Evolutionary conservation across 2,888 invertebrate species (phyloP).

Genomic region (Eristalis intricaria): DNA sequence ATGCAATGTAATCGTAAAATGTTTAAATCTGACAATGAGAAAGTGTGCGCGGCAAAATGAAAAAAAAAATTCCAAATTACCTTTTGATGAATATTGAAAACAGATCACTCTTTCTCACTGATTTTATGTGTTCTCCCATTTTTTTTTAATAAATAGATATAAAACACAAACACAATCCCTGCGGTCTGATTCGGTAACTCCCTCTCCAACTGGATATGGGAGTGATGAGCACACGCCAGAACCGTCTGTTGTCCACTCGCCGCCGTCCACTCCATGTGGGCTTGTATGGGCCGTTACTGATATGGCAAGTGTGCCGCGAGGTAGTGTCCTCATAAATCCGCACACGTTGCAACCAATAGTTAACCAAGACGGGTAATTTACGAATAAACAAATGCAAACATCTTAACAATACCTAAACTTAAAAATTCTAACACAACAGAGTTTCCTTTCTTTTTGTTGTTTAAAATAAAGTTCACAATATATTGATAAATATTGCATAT

Average conservation of each 20-base stretch:
- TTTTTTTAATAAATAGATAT: conserved; percentile 77
- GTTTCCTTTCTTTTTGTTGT: conserved; percentile 68
- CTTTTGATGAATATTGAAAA: conserved; percentile 63
- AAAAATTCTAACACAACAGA: conserved; percentile 67
- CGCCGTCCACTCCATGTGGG: conserved; percentile 76
- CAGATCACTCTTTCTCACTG: conserved; percentile 61
- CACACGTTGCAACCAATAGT: conserved; percentile 82
- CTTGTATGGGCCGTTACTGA: conserved; percentile 95
- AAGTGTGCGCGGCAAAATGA: conserved; percentile 47
- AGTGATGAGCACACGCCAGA: conserved; percentile 81
- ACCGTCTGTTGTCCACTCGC: conserved; percentile 77
- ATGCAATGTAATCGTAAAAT: conserved; percentile 50
- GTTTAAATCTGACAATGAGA: conserved; percentile 57
- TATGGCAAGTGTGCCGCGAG: conserved; percentile 91
- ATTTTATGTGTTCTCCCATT: conserved; percentile 70
- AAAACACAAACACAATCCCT: conserved; percentile 82
- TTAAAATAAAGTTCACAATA: conserved; percentile 63
- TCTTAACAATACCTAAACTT: conserved; percentile 72
- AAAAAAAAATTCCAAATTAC: conserved; percentile 46
- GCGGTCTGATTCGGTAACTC: conserved; percentile 88
- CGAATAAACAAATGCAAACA: conserved; percentile 73
- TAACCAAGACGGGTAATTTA: conserved; percentile 82
- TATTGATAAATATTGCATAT: conserved; percentile 56
- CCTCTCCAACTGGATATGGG: conserved; percentile 86
- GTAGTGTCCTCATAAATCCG: conserved; percentile 94